Evolutionary conservation across 2,888 invertebrate genomes (phyloP), one percentile per base, ranked within the genome.

Genomic region (Coecobrya sp.): DNA sequence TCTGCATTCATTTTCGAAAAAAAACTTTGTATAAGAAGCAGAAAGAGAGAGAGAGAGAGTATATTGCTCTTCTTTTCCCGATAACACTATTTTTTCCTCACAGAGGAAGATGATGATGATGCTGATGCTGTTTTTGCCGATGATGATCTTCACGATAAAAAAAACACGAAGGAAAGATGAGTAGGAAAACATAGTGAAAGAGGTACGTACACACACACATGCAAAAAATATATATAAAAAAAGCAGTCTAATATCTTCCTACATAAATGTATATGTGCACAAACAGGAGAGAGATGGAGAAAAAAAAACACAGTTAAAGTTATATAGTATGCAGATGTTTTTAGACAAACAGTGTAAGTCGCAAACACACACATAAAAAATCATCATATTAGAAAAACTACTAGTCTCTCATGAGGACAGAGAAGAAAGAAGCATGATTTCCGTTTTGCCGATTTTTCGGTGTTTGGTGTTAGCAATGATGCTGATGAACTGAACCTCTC

Each of bases 381-480:
- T 45, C 68, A 76, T 81, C 13, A 8, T 27, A 49, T 79, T 27
- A 49, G 42, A 49, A 70, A n/a, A 36, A 70, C 13, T 55, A 1
- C 7, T n/a, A 1, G 16, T 49, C 79, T 52, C 79, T 49, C 81
- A 81, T 7, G 55, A 79, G 79, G 52, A 52, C 49, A 27, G 49
- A 3, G 45, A 45, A 36, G 52, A 27, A 55, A 59, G n/a, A 0
- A 81, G n/a, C 84, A 22, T 65, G 22, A 84, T 87, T 87, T 79
- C 79, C 87, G 8, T 55, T 87, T 87, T 87, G 65, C 42, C 87
- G 81, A 81, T 89, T 89, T 89, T 42, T 89, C 88, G 81, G 81
- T 89, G 65, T 89, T 89, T 82, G 49, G 49, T 89, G 42, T 27
- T 89, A 62, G 62, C 76, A 81, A 81, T 89, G 88, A 82, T 81